These are phyloP conservation scores for Hanleya hanleyi DNA, from an alignment of 2,888 invertebrate genomes.

Conservation along the genomic window DNA sequence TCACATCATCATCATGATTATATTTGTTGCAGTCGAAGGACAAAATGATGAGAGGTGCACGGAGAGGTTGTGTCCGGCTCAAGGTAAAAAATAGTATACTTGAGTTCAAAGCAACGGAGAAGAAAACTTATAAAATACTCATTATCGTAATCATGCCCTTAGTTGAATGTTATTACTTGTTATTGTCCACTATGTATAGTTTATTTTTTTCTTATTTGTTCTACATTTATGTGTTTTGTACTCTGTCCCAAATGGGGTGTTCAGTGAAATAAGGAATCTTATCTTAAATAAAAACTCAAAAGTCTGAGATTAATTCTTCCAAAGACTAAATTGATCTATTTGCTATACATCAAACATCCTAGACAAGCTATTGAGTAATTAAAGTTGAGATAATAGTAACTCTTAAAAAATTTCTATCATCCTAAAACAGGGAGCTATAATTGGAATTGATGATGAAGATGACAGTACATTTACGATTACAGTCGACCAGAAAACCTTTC, in stretches of 20 bases:
- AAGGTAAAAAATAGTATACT: too few species aligned
- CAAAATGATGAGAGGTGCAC: conserved; percentile 97
- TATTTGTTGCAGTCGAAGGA: conserved; percentile 88
- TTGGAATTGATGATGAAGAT: conserved; percentile 99
- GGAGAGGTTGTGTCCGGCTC: conserved; percentile 97
- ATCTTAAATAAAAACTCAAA: too few species aligned
- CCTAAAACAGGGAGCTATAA: conserved; percentile 85
- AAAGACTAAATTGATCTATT: not conserved
- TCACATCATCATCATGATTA: too few species aligned
- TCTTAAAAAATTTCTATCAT: not conserved
- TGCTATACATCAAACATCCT: not conserved
- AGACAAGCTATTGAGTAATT: not conserved
- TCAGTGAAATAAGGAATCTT: too few species aligned
- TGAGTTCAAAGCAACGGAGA: too few species aligned
- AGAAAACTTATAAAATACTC: too few species aligned
- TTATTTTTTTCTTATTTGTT: too few species aligned
- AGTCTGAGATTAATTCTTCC: not conserved
- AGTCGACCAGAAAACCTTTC: conserved; percentile 99
- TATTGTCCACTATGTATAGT: too few species aligned
- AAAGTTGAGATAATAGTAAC: not conserved
- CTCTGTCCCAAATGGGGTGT: too few species aligned
- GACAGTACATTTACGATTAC: conserved; percentile 95
- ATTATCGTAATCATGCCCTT: too few species aligned
- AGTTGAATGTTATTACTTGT: too few species aligned
- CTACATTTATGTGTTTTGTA: too few species aligned